Percentiles rank a stretch among this genome's conserved stretches.
These are phyloP conservation scores for Drosophila kanapiae DNA, from an alignment of 1,140 invertebrate species.

Conservation along the genomic window DNA sequence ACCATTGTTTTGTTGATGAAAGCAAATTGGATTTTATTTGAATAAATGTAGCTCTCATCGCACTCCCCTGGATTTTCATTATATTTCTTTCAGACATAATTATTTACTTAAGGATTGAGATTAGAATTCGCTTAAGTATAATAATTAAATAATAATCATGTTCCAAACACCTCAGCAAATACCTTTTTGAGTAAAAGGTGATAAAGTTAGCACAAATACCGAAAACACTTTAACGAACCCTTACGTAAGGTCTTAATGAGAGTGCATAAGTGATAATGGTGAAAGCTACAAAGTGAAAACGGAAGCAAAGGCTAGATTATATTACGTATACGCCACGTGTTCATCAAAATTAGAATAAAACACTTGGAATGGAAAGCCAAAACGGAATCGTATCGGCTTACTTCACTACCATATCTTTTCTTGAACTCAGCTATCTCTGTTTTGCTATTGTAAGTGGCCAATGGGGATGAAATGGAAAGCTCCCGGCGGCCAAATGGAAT, in stretches of 20 bases:
- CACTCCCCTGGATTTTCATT: no score
- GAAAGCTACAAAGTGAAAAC: conserved; percentile 2
- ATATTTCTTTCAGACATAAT: no score
- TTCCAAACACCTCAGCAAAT: background rate
- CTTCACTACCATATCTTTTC: background rate
- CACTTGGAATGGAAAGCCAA: conserved; percentile 25
- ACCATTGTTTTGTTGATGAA: no score
- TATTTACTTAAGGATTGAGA: no score
- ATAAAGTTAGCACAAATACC: background rate
- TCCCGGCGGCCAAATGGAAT: conserved; percentile 37
- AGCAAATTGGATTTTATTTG: no score
- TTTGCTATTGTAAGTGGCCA: conserved; percentile 46
- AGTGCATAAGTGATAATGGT: conserved; percentile 32
- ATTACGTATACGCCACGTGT: conserved; percentile 59
- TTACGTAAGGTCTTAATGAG: conserved; percentile 45
- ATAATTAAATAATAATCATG: no score
- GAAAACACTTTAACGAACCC: background rate
- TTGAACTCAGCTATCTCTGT: conserved; percentile 3
- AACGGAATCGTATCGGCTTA: conserved; percentile 29
- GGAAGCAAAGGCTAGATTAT: conserved; percentile 6
- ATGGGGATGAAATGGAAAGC: conserved; percentile 63
- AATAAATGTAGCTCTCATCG: no score
- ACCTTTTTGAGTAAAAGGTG: background rate
- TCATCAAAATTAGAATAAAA: conserved; percentile 37
- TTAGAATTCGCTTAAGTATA: no score